These are phyloP conservation scores for Megalops cyprinoides DNA, from an alignment of 2,797 vertebrate species.

Conservation along the genomic window DNA sequence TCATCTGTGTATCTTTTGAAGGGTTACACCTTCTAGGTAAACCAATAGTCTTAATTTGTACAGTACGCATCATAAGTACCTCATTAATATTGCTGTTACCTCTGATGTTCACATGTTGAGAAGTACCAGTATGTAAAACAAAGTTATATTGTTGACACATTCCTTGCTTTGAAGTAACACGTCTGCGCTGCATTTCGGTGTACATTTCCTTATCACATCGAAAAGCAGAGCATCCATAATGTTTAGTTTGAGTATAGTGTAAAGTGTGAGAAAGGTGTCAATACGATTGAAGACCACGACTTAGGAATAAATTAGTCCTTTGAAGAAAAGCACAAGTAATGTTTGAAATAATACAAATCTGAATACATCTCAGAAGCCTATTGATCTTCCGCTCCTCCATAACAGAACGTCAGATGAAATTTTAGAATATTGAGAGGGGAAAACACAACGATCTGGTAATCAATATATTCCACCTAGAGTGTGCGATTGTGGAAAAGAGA, in stretches of 20 bases:
- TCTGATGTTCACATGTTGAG: too few relatives aligned
- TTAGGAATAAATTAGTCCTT: constrained; percentile 24
- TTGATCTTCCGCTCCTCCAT: constrained; percentile 20
- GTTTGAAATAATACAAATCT: constrained; percentile 32
- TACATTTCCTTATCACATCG: not conserved
- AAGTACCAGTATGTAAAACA: too few relatives aligned
- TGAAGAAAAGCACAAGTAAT: constrained; percentile 28
- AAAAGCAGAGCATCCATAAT: constrained; percentile 1
- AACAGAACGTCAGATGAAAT: constrained; percentile 31
- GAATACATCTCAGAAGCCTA: constrained; percentile 25
- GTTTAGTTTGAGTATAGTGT: constrained; percentile 11
- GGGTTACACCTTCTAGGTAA: not conserved
- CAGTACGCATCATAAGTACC: too few relatives aligned
- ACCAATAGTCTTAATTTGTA: too few relatives aligned
- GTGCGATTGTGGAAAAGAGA: constrained; percentile 33
- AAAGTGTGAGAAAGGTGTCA: constrained; percentile 14
- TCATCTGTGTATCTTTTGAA: not conserved
- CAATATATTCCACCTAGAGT: constrained; percentile 38
- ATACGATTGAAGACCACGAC: constrained; percentile 25
- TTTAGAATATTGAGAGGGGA: constrained; percentile 22
- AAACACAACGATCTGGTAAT: constrained; percentile 35
- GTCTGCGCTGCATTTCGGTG: not conserved
- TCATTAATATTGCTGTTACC: too few relatives aligned
- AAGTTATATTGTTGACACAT: too few relatives aligned
- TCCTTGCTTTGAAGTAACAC: not conserved